Percentiles rank a stretch among this genome's conserved stretches.
These are phyloP conservation scores for Odobenus rosmarus DNA, from an alignment of 2,113 vertebrate genomes.

Conservation along the genomic window DNA sequence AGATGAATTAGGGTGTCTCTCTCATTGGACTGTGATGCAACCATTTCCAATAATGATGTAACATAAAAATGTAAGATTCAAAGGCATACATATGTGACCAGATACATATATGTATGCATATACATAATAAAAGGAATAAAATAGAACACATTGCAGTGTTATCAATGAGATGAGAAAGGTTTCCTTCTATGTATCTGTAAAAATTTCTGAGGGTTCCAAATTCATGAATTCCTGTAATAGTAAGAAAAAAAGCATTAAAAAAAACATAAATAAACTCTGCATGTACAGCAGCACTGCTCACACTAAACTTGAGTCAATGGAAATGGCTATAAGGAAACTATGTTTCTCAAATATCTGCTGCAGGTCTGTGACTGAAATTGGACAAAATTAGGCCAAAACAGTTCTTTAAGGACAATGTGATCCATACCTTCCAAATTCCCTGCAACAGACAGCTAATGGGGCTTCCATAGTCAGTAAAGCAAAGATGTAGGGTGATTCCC, in stretches of 20 bases:
- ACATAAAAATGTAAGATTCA: neutral
- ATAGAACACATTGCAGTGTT: neutral
- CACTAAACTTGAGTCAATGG: neutral
- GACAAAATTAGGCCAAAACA: neutral
- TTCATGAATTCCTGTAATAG: neutral
- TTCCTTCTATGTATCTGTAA: neutral
- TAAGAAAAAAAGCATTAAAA: neutral
- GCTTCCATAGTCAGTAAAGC: neutral
- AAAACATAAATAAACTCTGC: neutral
- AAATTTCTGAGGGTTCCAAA: neutral
- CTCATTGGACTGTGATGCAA: neutral
- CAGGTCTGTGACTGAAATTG: neutral
- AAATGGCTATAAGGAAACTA: neutral
- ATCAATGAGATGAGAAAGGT: neutral
- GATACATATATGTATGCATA: neutral
- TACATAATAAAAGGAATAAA: neutral
- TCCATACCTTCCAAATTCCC: neutral
- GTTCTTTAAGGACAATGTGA: neutral
- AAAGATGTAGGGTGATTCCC: neutral
- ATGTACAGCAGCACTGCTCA: neutral
- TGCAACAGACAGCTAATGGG: neutral
- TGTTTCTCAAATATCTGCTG: neutral
- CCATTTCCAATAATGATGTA: neutral
- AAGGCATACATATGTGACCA: neutral
- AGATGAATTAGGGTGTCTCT: neutral